Base-by-base conservation (phyloP, 2,113 vertebrate genomes). In the Apteryx owenii region DNA sequence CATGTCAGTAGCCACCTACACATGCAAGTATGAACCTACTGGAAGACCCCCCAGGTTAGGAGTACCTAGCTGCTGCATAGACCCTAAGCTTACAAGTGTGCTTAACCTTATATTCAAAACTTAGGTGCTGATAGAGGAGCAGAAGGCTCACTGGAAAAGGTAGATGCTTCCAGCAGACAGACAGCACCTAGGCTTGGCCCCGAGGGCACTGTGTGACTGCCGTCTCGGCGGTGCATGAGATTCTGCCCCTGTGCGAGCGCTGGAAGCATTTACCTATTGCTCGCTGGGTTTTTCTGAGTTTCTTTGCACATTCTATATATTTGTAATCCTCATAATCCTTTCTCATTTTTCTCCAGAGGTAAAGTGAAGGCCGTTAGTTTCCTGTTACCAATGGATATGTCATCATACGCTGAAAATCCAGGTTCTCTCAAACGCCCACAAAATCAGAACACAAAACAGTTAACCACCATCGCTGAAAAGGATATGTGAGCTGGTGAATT, bases 341-440 rank as follows among this genome's bases (percentile, higher is more conserved):
- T 91, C 51, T 97, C 58, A 3, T 97, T 95, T 91, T 88, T 96
- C 96, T 89, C 64, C 82, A 99, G 99, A 97, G 94, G 98, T 87
- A 99, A 99, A 97, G 98, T 99, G 86, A 99, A 99, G 97, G 99
- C 99, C 0, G 99, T 99, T 79, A 99, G 98, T 23, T 99, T 99
- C 96, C 98, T 99, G 80, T 98, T 99, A 86, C 99, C 99, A 3
- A 95, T 97, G 97, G 98, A 99, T 46, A 97, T 97, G 51, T 87
- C 97, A 85, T 71, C 96, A 12, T 79, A 89, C 65, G 89, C 98
- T 98, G 95, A 98, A 98, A 98, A 98, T 97, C 96, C 98, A 97
- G 96, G 72, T 66, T 98, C 95, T 92, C 96, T 94, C 72, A 97
- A 98, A 84, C 95, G 96, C 84, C 96, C 96, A 85, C 91, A 97